A percentile compares a stretch with the other conserved stretches of the same genome.
phyloP scores from a whole-genome alignment of 2,113 vertebrate genomes.

The Phycodurus eques region DNA sequence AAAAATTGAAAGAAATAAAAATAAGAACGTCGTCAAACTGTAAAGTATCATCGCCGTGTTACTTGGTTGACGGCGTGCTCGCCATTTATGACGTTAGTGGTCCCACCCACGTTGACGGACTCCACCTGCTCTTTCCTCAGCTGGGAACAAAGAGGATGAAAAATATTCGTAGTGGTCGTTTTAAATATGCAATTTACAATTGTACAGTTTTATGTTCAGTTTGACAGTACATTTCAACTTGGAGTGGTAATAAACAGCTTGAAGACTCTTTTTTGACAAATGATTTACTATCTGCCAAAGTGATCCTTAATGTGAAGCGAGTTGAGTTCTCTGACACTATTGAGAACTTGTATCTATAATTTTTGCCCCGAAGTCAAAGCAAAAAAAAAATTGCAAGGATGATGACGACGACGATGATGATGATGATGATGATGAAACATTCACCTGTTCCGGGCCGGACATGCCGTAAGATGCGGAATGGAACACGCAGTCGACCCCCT shows the following conservation, averaged over 20 bases:
- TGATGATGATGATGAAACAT: neutral
- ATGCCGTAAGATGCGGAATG: conserved; percentile 91
- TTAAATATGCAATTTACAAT: too few relatives aligned
- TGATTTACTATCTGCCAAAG: too few relatives aligned
- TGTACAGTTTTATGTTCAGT: too few relatives aligned
- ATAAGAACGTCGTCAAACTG: too few relatives aligned
- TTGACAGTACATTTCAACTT: too few relatives aligned
- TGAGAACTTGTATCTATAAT: too few relatives aligned
- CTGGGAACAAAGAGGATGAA: conserved; percentile 56
- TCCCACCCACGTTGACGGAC: conserved; percentile 89
- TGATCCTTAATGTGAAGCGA: too few relatives aligned
- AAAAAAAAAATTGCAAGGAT: too few relatives aligned
- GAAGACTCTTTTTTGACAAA: too few relatives aligned
- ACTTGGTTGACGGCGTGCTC: conserved; percentile 21
- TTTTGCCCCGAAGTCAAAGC: too few relatives aligned
- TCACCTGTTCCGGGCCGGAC: conserved; percentile 86
- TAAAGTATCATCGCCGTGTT: neutral
- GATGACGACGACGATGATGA: neutral
- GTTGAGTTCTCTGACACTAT: too few relatives aligned
- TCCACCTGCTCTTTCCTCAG: conserved; percentile 85
- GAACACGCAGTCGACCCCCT: conserved; percentile 87
- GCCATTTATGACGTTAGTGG: conserved; percentile 87
- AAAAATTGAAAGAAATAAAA: neutral
- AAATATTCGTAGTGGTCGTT: neutral
- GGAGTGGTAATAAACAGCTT: too few relatives aligned